phyloP scores from a whole-genome alignment of 2,888 invertebrate species.

The Drosophila formosana region DNA sequence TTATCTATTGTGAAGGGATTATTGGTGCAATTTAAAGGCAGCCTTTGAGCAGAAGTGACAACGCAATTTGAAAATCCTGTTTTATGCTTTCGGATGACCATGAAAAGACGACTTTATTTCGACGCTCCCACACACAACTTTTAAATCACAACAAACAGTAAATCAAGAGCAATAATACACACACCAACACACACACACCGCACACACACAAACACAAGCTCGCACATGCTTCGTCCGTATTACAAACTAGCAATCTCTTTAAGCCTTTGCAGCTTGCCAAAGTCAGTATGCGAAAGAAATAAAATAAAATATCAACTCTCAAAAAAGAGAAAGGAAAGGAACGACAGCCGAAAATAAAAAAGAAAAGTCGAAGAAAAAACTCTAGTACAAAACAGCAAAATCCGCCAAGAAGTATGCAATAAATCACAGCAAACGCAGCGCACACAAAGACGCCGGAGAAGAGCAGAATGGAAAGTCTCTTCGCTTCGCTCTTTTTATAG shows the following conservation, averaged over 20 bases:
- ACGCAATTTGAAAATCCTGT: neutral
- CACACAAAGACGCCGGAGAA: slow-evolving; percentile 46
- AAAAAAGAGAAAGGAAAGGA: slow-evolving; percentile 12
- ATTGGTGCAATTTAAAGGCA: slow-evolving; percentile 7
- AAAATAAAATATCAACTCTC: slow-evolving; percentile 48
- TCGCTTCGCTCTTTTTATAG: slow-evolving; percentile 11
- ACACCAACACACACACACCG: slow-evolving; percentile 7
- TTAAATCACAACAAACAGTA: slow-evolving; percentile 61
- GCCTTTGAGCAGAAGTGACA: slow-evolving; percentile 1
- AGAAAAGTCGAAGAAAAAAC: slow-evolving; percentile 28
- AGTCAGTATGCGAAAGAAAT: slow-evolving; percentile 38
- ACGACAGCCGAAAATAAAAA: slow-evolving; percentile 6
- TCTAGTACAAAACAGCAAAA: slow-evolving; percentile 62
- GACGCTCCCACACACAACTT: slow-evolving; percentile 30
- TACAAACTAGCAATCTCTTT: slow-evolving; percentile 55
- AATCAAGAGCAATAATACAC: slow-evolving; percentile 38
- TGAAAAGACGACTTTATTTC: slow-evolving; percentile 56
- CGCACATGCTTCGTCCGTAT: neutral
- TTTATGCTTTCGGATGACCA: slow-evolving; percentile 34
- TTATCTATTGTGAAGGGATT: slow-evolving; percentile 1
- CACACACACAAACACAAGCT: neutral
- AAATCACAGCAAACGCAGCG: slow-evolving; percentile 63
- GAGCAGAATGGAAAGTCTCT: slow-evolving; percentile 30
- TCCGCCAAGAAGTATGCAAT: slow-evolving; percentile 71
- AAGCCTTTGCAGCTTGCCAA: slow-evolving; percentile 45